Evolutionary conservation across 2,888 invertebrate species (phyloP), one percentile per base, ranked within the genome.

Genomic region (Tetragnatha montana): DNA sequence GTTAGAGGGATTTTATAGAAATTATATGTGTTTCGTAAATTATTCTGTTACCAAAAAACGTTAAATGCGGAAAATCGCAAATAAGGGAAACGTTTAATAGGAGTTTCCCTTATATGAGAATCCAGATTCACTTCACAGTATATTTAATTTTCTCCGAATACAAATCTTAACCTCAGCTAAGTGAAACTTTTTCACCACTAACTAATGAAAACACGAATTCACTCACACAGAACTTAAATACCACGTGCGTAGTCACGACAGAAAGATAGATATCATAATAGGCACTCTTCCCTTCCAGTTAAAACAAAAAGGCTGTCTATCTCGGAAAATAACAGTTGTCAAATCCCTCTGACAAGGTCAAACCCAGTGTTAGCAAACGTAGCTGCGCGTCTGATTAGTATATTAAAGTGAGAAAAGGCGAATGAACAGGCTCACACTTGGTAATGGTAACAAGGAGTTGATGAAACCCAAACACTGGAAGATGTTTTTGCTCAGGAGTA

Each of bases 301-400:
- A 60, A 60, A 60, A 60, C 60, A 60, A 60, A 60, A 60, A 60
- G n/a, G 60, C 60, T 60, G 60, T 60, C 60, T 60, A 60, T 60
- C 60, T 60, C 17, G 12, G 60, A 60, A 60, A 60, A 60, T 60
- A 60, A 60, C 60, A 60, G 60, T 60, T 60, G 60, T 60, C 60
- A 60, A 60, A 60, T 60, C 60, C 17, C 10, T 60, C 60, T 60
- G 12, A 60, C 60, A 60, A 60, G 60, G 60, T 60, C 60, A 60
- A 17, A 12, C 60, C 17, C 60, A 60, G 17, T 60, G 60, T 60
- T 10, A 60, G 12, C 14, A 60, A 60, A 60, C 60, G 60, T 60
- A 60, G 60, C 60, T 60, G 60, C 17, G 4, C 60, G 60, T 10
- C 12, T 60, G 17, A 60, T 60, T 17, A 60, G 60, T 17, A 17